Base-by-base conservation (phyloP, 2,797 vertebrate genomes). In the Pseudochromis fuscus region DNA sequence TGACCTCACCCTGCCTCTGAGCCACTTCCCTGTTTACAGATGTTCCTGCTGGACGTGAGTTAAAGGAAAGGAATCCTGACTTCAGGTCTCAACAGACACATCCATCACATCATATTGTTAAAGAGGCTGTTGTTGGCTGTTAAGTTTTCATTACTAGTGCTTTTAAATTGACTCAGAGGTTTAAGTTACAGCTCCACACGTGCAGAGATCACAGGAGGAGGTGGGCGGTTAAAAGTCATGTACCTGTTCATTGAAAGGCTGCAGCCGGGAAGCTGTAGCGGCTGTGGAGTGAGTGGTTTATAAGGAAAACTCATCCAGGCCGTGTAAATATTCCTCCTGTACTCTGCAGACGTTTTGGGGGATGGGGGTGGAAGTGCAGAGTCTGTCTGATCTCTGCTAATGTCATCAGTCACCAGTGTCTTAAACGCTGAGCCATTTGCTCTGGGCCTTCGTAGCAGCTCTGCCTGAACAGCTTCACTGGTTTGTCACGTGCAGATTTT, bases 381-480 rank as follows among this genome's bases (percentile, higher is more conserved):
- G 64, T 83, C 68, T 55, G 84, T 73, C 80, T 84, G 75, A 83
- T 89, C 67, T 89, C 88, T 92, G 88, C 72, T 81, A 85, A 86
- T 91, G 86, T 87, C 91, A 88, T 90, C 86, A 91, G 87, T 88
- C 87, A 84, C 83, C 70, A 46, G 16, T 70, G 57, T 75, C 83
- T 77, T 58, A 69, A 81, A n/a, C n/a, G 60, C 71, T 69, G 52
- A 72, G 73, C 72, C 68, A 61, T 68, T 79, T 37, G 5, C 61
- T 62, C 35, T 46, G 33, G 21, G 45, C 24, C 38, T n/a, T 53
- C 74, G 73, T 55, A 68, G 50, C 56, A 48, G 15, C 18, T 13
- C 46, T 60, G 70, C 51, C 53, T 76, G 44, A 48, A 79, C 65
- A 68, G 58, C 49, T 67, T 60, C 18, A 4, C 8, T 67, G 11